phyloP scores from a whole-genome alignment of 2,888 invertebrate genomes.

The Pandemis corylana region DNA sequence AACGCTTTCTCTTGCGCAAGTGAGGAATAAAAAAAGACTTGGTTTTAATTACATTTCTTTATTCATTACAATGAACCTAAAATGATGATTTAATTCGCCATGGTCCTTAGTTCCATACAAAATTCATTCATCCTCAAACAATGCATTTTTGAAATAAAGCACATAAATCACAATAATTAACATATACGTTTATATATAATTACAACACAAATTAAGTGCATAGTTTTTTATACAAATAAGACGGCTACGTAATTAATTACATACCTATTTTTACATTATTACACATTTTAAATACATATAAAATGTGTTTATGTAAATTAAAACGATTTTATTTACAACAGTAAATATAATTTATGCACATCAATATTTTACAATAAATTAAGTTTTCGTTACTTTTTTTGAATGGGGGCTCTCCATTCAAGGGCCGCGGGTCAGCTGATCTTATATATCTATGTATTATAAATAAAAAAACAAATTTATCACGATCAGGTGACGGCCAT shows the following conservation, averaged over 20 bases:
- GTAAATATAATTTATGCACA: conserved; percentile 24
- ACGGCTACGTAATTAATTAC: conserved; percentile 14
- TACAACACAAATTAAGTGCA: conserved; percentile 29
- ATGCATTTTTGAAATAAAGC: conserved; percentile 24
- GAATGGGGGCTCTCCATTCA: conserved; percentile 81
- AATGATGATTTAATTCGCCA: conserved; percentile 55
- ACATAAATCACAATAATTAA: conserved; percentile 18
- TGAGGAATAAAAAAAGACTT: conserved; percentile 39
- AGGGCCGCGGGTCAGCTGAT: conserved; percentile 65
- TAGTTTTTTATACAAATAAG: conserved; percentile 21
- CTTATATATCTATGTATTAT: conserved; percentile 44
- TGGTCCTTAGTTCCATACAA: conserved; percentile 49
- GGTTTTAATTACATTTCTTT: conserved; percentile 48
- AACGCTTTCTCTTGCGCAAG: too few species aligned
- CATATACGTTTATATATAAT: neutral
- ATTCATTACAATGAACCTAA: conserved; percentile 56
- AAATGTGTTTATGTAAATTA: conserved; percentile 20
- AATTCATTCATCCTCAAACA: conserved; percentile 39
- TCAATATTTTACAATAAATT: conserved; percentile 36
- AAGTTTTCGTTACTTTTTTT: conserved; percentile 63
- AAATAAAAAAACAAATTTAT: conserved; percentile 40
- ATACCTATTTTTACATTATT: conserved; percentile 26
- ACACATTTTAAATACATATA: conserved; percentile 25
- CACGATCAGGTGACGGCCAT: conserved; percentile 62
- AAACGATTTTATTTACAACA: conserved; percentile 18